Evolutionary conservation across 2,888 invertebrate genomes (phyloP).

Genomic region (Aphrophora alni): DNA sequence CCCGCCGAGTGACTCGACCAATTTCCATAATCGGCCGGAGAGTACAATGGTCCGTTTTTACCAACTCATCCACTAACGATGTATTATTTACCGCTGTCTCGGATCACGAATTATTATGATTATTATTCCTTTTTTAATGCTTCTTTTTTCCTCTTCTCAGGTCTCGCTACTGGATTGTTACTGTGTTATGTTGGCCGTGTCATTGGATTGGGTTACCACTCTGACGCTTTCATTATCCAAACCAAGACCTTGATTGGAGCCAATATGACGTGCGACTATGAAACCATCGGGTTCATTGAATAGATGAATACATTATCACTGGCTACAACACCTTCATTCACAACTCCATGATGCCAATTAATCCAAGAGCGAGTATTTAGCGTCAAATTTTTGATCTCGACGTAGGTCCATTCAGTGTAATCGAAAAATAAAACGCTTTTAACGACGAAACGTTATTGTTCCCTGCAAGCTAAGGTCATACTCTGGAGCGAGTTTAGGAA

Average conservation of each 20-base stretch:
- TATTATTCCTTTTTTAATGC: conserved; percentile 21
- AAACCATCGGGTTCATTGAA: neutral
- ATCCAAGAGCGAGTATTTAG: neutral
- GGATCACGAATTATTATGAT: conserved; percentile 39
- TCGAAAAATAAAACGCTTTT: neutral
- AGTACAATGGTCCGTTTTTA: conserved; percentile 14
- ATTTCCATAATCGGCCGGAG: conserved; percentile 28
- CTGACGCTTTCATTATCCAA: too few relatives aligned
- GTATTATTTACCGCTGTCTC: conserved; percentile 35
- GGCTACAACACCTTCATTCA: neutral
- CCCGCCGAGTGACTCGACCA: conserved; percentile 22
- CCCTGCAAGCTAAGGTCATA: too few relatives aligned
- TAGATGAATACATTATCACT: neutral
- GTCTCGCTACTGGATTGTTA: conserved; percentile 15
- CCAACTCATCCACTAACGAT: conserved; percentile 35
- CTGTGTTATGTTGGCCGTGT: conserved; percentile 3
- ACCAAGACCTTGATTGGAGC: neutral
- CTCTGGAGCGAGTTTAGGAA: too few relatives aligned
- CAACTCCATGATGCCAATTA: neutral
- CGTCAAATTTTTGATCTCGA: neutral
- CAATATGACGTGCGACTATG: neutral
- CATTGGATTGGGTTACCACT: conserved; percentile 9
- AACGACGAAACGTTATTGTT: too few relatives aligned
- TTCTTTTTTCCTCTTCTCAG: neutral
- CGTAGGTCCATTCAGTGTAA: neutral